Evolutionary conservation across 1,140 invertebrate species (phyloP).

Genomic region (Nephila pilipes): DNA sequence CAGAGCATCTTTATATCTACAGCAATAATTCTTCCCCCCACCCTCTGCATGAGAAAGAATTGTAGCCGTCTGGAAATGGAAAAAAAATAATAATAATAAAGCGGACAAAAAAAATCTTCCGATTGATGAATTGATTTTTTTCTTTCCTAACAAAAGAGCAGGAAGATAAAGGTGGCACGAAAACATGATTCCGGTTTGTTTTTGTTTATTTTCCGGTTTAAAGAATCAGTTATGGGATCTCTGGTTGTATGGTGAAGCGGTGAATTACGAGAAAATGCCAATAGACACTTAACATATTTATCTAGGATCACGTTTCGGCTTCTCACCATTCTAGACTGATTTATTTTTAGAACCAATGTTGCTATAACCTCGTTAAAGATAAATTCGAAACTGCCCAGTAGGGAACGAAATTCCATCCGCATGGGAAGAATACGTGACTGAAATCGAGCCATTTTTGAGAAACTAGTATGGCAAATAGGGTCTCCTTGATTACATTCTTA

Average conservation of each 20-base stretch:
- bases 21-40: conserved; percentile 29
- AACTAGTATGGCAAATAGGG: too few relatives aligned
- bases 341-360: neutral
- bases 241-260: conserved; percentile 16
- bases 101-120: conserved; percentile 11
- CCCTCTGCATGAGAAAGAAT: conserved; percentile 21
- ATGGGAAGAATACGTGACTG: neutral
- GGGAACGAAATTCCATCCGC: neutral
- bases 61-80: neutral
- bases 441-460: too few relatives aligned
- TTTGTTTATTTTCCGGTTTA: conserved; percentile 45
- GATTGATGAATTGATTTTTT: conserved; percentile 60
- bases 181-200: conserved; percentile 55
- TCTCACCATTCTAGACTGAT: neutral
- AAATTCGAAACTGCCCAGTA: neutral
- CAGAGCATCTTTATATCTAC: conserved; percentile 39
- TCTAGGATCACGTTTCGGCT: conserved; percentile 22
- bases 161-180: conserved; percentile 57
- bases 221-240: conserved; percentile 43
- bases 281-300: conserved; percentile 14
- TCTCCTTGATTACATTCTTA: too few relatives aligned
- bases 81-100: conserved; percentile 12
- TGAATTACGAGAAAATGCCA: conserved; percentile 30
- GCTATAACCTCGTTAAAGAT: neutral
- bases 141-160: conserved; percentile 58